Evolutionary conservation across 2,888 invertebrate genomes (phyloP).

Genomic region (Noctua comes): DNA sequence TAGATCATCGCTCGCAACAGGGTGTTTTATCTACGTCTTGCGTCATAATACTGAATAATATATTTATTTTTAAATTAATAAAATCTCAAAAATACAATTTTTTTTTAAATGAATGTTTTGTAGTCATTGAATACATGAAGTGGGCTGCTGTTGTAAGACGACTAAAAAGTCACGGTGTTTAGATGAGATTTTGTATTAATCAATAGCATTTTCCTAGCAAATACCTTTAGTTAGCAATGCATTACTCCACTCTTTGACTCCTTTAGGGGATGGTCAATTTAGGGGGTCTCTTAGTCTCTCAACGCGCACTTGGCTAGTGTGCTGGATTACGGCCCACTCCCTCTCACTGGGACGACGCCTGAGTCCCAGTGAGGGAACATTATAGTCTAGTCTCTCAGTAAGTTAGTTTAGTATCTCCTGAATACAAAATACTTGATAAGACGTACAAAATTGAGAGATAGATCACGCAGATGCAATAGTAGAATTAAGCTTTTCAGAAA

Average conservation of each 20-base stretch:
- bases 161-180: too few species aligned
- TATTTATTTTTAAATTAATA: too few species aligned
- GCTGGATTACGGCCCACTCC: background rate
- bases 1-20: too few species aligned
- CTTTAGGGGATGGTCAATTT: background rate
- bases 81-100: too few species aligned
- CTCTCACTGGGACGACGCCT: background rate
- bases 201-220: background rate
- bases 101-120: too few species aligned
- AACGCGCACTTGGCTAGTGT: background rate
- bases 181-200: background rate
- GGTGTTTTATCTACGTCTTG: too few species aligned
- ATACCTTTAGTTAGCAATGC: background rate
- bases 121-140: too few species aligned
- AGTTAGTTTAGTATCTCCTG: too few species aligned
- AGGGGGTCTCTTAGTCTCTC: background rate
- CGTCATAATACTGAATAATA: too few species aligned
- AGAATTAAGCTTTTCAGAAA: background rate
- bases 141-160: too few species aligned
- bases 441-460: background rate
- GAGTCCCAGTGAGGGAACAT: background rate
- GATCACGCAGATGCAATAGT: background rate
- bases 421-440: background rate
- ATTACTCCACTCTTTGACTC: background rate
- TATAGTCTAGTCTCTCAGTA: background rate